Evolutionary conservation across 2,888 invertebrate genomes (phyloP), one percentile per base, ranked within the genome.

Genomic region (Cephus nigrinus): DNA sequence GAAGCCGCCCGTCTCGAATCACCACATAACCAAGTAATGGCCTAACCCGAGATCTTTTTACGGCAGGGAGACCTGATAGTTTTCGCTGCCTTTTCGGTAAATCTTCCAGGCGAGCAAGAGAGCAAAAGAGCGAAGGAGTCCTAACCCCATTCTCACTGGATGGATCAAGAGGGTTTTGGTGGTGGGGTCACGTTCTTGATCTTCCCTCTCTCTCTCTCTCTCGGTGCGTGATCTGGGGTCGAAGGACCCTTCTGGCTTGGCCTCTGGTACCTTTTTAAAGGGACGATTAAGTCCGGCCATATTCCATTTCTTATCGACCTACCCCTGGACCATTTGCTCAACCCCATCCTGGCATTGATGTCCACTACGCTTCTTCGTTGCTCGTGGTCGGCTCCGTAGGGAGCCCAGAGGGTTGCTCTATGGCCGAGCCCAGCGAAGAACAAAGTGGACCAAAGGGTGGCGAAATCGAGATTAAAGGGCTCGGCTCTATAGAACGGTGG

Each of bases 71-170:
- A 77, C 77, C 77, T 75, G 77, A 77, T 77, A 77, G 77, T 77
- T 77, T 77, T 77, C 77, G 75, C 77, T 75, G 77, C 77, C 77
- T 77, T 77, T 77, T 77, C 77, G 75, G 77, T 77, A 77, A 77
- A 77, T 77, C 77, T 77, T 75, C 77, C 71, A 9, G 36, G 36
- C 75, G 23, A 55, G 40, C 40, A 55, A 55, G 23, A 55, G 40
- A 23, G 40, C 23, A 55, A 55, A 55, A 55, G 40, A 55, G 40
- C 40, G 23, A 55, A 55, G 23, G 40, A 55, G 23, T 55, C 77
- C 75, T 77, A 74, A 34, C 77, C 75, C 36, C 71, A 31, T 71
- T 33, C 31, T 71, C 31, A 32, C 71, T 71, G 23, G 40, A 55
- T 23, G 40, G 40, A 55, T 55, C 40, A 55, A 55, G 40, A 74